Evolutionary conservation across 2,113 vertebrate genomes (phyloP).

Genomic region (Thermophis baileyi): DNA sequence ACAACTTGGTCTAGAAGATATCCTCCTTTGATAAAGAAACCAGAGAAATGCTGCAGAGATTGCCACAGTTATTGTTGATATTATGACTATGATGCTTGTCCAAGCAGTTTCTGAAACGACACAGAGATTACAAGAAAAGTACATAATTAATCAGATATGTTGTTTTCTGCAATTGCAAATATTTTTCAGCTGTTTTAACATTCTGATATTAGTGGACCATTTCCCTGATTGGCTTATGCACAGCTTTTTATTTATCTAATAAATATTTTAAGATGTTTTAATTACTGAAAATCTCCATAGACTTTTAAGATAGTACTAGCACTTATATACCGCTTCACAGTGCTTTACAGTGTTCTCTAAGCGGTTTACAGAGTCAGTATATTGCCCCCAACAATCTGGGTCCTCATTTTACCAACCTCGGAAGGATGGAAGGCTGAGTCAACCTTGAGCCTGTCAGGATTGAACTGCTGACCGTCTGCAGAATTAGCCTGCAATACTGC

Average conservation of each 20-base stretch:
- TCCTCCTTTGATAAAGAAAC: constrained; percentile 78
- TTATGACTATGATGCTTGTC: constrained; percentile 74
- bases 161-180: not conserved
- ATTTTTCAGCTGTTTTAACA: no score
- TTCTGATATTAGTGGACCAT: not conserved
- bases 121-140: constrained; percentile 11
- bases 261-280: not conserved
- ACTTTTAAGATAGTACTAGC: not conserved
- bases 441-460: no score
- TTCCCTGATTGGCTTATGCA: not conserved
- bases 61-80: constrained; percentile 73
- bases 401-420: no score
- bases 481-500: no score
- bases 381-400: no score
- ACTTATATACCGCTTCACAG: no score
- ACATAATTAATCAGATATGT: not conserved
- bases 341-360: no score
- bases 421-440: no score
- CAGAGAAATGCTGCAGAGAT: constrained; percentile 73
- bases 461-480: no score
- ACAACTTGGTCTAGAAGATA: constrained; percentile 61
- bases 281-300: not conserved
- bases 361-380: no score
- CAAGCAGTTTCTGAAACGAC: constrained; percentile 61
- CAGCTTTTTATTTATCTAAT: not conserved